A percentile compares a stretch with the other conserved stretches of the same genome.
Conservation (phyloP, 2,113 vertebrate species). For the Marcusenius ussheri region DNA sequence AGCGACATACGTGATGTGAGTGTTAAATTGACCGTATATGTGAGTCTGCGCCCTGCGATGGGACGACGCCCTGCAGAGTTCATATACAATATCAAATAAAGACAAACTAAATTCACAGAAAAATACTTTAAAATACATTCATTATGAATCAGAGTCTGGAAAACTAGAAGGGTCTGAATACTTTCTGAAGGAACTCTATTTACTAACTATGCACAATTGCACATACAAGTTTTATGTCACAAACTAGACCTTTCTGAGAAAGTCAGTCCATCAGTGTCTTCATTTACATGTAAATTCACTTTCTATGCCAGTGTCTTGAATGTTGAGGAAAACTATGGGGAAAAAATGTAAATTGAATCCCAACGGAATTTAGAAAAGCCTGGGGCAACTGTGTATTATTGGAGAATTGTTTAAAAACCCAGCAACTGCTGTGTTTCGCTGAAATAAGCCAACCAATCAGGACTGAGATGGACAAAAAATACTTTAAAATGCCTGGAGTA, state of each 20-base stretch:
- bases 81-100: not conserved
- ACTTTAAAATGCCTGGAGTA: not conserved
- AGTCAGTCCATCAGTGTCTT: not conserved
- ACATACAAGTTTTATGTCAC: not conserved
- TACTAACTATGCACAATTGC: not conserved
- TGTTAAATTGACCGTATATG: not conserved
- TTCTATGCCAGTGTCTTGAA: not conserved
- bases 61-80: not conserved
- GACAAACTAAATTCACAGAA: not conserved
- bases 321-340: not conserved
- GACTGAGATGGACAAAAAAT: not conserved
- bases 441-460: not conserved
- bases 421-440: not conserved
- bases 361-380: not conserved
- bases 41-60: not conserved
- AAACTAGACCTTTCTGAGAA: not conserved
- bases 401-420: not conserved
- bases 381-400: not conserved
- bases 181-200: not conserved
- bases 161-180: not conserved
- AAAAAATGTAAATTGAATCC: conserved; percentile 4
- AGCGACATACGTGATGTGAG: not conserved
- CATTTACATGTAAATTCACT: not conserved
- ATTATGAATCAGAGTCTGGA: not conserved
- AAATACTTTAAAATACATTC: not conserved